phyloP scores from a whole-genome alignment of 2,888 invertebrate species.

The Heliconius cydno region DNA sequence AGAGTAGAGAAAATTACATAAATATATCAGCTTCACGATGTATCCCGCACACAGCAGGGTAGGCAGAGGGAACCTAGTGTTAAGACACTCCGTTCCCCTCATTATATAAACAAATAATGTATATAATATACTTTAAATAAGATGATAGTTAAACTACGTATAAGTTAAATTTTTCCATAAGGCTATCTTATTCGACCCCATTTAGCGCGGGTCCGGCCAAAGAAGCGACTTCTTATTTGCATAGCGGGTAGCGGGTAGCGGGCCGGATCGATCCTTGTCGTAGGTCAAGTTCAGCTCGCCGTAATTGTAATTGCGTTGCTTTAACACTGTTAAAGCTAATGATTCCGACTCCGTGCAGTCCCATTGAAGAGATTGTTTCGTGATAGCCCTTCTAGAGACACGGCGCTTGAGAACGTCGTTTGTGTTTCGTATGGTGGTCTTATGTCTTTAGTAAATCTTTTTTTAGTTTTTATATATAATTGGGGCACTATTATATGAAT shows the following conservation, averaged over 20 bases:
- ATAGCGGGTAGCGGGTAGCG: conserved; percentile 60
- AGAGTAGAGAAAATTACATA: too few species aligned
- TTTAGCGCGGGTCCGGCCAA: conserved; percentile 51
- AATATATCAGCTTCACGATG: too few species aligned
- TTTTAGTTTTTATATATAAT: not conserved
- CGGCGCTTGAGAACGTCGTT: not conserved
- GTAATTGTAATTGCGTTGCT: conserved; percentile 77
- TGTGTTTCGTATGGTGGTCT: too few species aligned
- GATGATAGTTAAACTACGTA: not conserved
- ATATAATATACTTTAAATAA: too few species aligned
- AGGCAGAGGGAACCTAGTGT: too few species aligned
- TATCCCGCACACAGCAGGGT: too few species aligned
- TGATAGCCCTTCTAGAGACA: not conserved
- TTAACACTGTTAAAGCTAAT: conserved; percentile 69
- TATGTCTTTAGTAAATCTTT: not conserved
- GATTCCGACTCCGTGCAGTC: conserved; percentile 53
- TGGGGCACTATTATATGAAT: too few species aligned
- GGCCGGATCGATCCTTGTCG: conserved; percentile 69
- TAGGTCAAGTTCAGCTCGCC: conserved; percentile 77
- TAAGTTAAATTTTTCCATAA: conserved; percentile 26
- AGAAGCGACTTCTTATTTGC: conserved; percentile 76
- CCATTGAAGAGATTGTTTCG: conserved; percentile 40
- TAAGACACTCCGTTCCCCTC: too few species aligned
- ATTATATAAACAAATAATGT: too few species aligned
- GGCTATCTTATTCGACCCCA: conserved; percentile 42